A percentile compares a stretch with the other conserved stretches of the same genome.
Evolutionary conservation across 1,140 invertebrate species (phyloP).

Genomic region (Zaprionus inermis): DNA sequence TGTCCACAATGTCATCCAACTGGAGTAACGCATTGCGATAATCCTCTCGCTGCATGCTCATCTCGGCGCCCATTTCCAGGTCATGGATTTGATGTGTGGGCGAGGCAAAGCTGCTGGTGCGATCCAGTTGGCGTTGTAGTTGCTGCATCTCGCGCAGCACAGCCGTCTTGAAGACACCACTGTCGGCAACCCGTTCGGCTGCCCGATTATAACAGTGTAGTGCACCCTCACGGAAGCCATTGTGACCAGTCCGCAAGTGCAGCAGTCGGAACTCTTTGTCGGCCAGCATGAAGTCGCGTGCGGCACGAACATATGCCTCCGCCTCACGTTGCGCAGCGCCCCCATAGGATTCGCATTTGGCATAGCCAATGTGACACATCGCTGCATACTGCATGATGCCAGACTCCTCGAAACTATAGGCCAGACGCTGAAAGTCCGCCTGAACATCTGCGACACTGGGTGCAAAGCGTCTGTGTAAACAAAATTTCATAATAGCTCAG

Average conservation of each 20-base stretch:
- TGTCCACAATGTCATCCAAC: conserved; percentile 80
- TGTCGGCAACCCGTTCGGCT: conserved; percentile 64
- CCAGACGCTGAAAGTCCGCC: conserved; percentile 74
- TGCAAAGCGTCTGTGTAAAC: conserved; percentile 69
- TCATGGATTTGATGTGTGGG: conserved; percentile 78
- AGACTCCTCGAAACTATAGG: conserved; percentile 75
- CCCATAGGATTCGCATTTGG: conserved; percentile 74
- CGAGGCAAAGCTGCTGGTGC: conserved; percentile 78
- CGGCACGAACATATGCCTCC: conserved; percentile 73
- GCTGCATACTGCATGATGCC: conserved; percentile 79
- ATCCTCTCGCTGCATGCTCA: conserved; percentile 55
- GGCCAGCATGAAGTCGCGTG: conserved; percentile 63
- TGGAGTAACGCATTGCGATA: conserved; percentile 72
- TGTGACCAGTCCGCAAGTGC: conserved; percentile 51
- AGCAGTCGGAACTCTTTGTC: conserved; percentile 57
- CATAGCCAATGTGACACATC: conserved; percentile 79
- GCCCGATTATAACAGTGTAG: conserved; percentile 74
- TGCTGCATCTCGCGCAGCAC: conserved; percentile 74
- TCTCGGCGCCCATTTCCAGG: conserved; percentile 65
- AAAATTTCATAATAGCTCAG: neutral
- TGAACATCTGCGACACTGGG: conserved; percentile 76
- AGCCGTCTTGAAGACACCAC: conserved; percentile 75
- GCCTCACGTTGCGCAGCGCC: conserved; percentile 65
- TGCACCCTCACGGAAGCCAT: conserved; percentile 71
- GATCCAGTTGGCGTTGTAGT: conserved; percentile 61